Evolutionary conservation across 1,140 invertebrate species (phyloP).

Genomic region (Bombus superbus): DNA sequence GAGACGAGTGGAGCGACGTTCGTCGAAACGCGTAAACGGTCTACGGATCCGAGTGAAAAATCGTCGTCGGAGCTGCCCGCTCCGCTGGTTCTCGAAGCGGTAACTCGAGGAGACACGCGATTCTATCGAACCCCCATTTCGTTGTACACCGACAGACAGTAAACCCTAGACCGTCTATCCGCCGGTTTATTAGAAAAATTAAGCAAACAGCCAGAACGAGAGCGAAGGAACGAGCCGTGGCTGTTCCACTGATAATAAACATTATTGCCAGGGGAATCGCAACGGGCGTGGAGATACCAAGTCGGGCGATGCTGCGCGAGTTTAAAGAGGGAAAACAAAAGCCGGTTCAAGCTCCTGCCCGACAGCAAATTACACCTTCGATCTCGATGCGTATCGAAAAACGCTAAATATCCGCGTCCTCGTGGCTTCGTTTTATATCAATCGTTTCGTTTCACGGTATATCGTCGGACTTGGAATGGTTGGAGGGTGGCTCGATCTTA

Average conservation of each 20-base stretch:
- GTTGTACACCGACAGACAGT: not conserved
- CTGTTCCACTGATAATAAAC: constrained; percentile 52
- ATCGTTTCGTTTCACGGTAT: constrained; percentile 73
- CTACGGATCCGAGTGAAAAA: constrained; percentile 1
- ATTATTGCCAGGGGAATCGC: constrained; percentile 9
- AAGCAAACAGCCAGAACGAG: constrained; percentile 28
- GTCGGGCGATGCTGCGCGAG: too few relatives aligned
- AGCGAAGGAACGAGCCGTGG: not conserved
- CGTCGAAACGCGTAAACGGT: not conserved
- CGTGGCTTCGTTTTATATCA: constrained; percentile 72
- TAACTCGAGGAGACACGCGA: not conserved
- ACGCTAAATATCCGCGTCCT: constrained; percentile 76
- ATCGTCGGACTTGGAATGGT: not conserved
- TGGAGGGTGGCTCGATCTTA: not conserved
- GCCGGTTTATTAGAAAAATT: constrained; percentile 40
- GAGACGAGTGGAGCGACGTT: not conserved
- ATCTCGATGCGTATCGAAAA: constrained; percentile 73
- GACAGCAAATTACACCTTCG: constrained; percentile 57
- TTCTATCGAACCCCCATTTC: not conserved
- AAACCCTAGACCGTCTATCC: constrained; percentile 1
- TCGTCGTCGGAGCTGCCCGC: not conserved
- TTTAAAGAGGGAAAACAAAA: constrained; percentile 58
- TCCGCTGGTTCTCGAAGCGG: not conserved
- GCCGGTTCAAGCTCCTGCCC: constrained; percentile 1
- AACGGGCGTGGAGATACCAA: constrained; percentile 11